Evolutionary conservation across 2,113 vertebrate genomes (phyloP), one percentile per base, ranked within the genome.

Genomic region (Lepisosteus osseus): DNA sequence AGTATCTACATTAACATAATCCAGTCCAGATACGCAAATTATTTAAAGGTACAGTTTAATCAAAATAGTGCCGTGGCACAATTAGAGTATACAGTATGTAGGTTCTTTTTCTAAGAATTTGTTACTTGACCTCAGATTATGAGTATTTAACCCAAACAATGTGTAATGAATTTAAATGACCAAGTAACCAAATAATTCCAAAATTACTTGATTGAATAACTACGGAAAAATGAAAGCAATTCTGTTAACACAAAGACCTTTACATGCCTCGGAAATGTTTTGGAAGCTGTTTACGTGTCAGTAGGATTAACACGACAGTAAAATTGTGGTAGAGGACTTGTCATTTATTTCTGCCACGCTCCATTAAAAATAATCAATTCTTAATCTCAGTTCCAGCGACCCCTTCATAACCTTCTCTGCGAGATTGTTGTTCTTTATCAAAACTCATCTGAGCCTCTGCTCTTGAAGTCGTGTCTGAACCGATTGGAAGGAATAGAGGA

Each of bases 321-420:
- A 84, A 86, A 84, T 80, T 89, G 82, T 83, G 82, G 55, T 82
- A 79, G 83, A 7, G 79, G 68, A 80, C 86, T 77, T 64, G 81
- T 79, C 83, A 85, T 92, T 93, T 85, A 87, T 87, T 87, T 84
- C 86, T 78, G 75, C 73, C 83, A 88, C 0, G 83, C 84, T 82
- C 86, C 90, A 92, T 95, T 94, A 93, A 86, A 85, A 83, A 83
- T 86, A 93, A 94, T 94, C 90, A 94, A 86, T 94, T 90, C 88
- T 86, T 92, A 91, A 93, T 94, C 86, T 88, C 72, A 84, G 82
- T 85, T 86, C 76, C 55, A 11, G 75, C 72, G 84, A 90, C 86
- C 90, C 83, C 82, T 88, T 65, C 71, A 79, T 76, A 86, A 87
- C 88, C 87, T 76, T 85, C 84, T 70, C 76, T 73, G 73, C 71